Evolutionary conservation across 2,888 invertebrate species (phyloP).

Genomic region (Xestia xanthographa): DNA sequence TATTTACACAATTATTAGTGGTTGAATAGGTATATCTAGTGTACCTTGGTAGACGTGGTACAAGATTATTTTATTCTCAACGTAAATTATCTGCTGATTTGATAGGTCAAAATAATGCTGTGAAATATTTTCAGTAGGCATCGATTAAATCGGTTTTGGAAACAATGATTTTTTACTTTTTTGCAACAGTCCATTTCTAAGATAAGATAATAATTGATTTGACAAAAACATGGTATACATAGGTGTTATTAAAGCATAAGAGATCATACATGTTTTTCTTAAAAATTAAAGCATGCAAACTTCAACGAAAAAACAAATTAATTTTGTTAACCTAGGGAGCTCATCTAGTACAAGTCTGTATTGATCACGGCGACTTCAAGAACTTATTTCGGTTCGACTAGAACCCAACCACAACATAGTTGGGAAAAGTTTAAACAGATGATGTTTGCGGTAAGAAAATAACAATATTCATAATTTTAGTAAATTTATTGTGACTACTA

Average conservation of each 20-base stretch:
- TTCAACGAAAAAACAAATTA: too few relatives aligned
- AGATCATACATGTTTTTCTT: too few relatives aligned
- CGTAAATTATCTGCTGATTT: background rate
- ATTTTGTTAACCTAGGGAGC: too few relatives aligned
- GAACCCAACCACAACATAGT: background rate
- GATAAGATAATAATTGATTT: too few relatives aligned
- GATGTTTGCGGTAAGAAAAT: background rate
- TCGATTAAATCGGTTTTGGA: background rate
- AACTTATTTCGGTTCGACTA: background rate
- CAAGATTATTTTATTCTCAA: background rate
- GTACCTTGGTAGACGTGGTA: background rate
- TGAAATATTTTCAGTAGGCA: background rate
- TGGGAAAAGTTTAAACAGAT: background rate
- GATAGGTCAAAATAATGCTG: background rate
- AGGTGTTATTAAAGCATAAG: too few relatives aligned
- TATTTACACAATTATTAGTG: slow-evolving; percentile 26
- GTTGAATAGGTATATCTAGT: slow-evolving; percentile 10
- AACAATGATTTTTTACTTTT: background rate
- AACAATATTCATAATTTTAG: background rate
- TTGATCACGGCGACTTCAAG: too few relatives aligned
- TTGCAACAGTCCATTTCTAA: too few relatives aligned
- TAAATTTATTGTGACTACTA: background rate
- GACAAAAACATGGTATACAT: too few relatives aligned
- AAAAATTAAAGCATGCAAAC: too few relatives aligned
- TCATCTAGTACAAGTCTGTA: too few relatives aligned